Evolutionary conservation across 2,113 vertebrate genomes (phyloP), one percentile per base, ranked within the genome.

Genomic region (Electrona antarctica): DNA sequence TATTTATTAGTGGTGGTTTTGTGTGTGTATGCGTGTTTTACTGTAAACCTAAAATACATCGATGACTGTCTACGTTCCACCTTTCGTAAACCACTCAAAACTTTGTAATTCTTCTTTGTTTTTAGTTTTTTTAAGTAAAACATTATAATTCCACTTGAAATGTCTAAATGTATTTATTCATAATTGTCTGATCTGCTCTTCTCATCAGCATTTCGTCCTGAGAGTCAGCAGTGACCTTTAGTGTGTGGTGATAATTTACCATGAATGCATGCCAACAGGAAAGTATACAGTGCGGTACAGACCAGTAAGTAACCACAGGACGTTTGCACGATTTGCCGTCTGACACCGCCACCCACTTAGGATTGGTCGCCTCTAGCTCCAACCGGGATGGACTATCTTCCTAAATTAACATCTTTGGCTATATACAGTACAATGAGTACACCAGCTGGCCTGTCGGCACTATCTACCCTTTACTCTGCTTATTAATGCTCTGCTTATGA

Each of bases 1-100:
- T 90, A 89, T 92, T 90, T 91, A 92, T 91, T 90, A 82, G 68
- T 81, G 77, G 60, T 78, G 54, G 33, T 69, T 9, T 79, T 55
- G 60, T 82, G 64, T 76, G 10, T 69, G 67, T 49, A 71, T 2
- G 45, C 51, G 52, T 71, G 29, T 41, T 50, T 12, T 33, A 57
- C 21, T 70, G 67, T 78, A 71, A 71, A 58, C 57, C 45, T 28
- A 9, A 51, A 9, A 51, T 7, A 2, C 60, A 48, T 41, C 65
- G 60, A 21, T 21, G 21, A 21, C 21, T 65, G 7, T 77, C 65
- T 71, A 73, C 58, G 58, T 4, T 64, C 11, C n/a, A 41, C 51
- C 59, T 64, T 66, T 76, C 83, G 41, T 77, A 77, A 74, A 79
- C 80, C 69, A 48, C n/a, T 21, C 21, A 60, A 75, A 15, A 78